Base-by-base conservation (phyloP, 2,888 invertebrate species). In the Imbricaverruca yamaguchii region DNA sequence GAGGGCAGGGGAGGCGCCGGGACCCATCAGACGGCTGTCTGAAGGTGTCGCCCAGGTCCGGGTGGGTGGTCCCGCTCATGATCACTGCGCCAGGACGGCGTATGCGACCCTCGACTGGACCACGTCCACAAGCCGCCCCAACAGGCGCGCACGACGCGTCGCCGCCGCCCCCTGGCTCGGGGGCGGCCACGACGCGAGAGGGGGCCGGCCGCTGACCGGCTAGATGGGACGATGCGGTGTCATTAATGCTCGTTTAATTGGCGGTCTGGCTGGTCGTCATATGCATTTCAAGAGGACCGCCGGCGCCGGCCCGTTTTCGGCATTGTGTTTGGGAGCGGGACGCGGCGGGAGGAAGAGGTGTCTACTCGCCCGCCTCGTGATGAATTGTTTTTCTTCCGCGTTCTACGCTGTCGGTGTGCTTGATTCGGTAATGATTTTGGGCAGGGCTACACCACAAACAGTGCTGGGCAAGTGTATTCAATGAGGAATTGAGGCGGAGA, bases 261-360 rank as follows among this genome's bases (percentile, higher is more conserved):
- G 23, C 15, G 74, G 65, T 9, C 74, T 53, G 53, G 21, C 53
- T 18, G 53, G 74, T 18, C 74, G 74, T 74, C 74, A 53, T 74
- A 74, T 74, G 74, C 74, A 74, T 74, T 74, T 74, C 74, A 74
- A 74, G 74, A 53, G 74, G 74, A 9, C 74, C 74, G 74, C 15
- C 53, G 12, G 4, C 9, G 8, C 8, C 74, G 21, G 74, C 7
- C 18, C 74, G 18, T 74, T 53, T 74, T 74, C 39, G 74, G 74
- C 7, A 10, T 12, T 18, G 53, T 74, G 74, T 74, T 74, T 74
- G 74, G 74, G 65, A 23, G 11, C 53, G 39, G 53, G 18, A 13
- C 18, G 12, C 69, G 74, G 18, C 53, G 1, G 3, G 74, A 13
- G 74, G 39, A 39, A 39, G 39, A 39, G 39, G 39, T 39, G 39